These are phyloP conservation scores for Deilephila elpenor DNA, from an alignment of 2,888 invertebrate genomes.

Conservation along the genomic window DNA sequence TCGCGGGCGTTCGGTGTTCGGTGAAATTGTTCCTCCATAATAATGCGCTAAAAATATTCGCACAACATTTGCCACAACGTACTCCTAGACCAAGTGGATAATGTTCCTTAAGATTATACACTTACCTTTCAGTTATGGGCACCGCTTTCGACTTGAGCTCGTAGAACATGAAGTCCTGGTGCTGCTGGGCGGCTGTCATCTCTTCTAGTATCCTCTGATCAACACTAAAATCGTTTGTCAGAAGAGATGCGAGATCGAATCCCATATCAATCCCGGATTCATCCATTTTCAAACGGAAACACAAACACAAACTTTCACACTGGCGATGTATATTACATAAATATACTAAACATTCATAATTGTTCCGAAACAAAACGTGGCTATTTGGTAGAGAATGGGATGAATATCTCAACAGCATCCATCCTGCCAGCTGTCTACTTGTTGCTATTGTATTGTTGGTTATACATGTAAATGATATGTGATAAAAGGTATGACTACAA, in stretches of 20 bases:
- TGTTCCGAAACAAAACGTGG: constrained; percentile 63
- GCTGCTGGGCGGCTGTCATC: constrained; percentile 81
- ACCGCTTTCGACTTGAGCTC: constrained; percentile 86
- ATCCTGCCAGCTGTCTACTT: constrained; percentile 82
- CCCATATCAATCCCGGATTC: constrained; percentile 88
- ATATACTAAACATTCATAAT: constrained; percentile 56
- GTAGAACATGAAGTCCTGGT: constrained; percentile 86
- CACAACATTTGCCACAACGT: constrained; percentile 54
- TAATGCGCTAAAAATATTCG: constrained; percentile 79
- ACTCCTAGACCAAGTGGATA: constrained; percentile 27
- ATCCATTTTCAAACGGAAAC: constrained; percentile 80
- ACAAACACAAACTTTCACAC: constrained; percentile 73
- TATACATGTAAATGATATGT: constrained; percentile 59
- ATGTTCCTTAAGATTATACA: constrained; percentile 47
- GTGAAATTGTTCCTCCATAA: constrained; percentile 79
- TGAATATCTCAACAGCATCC: constrained; percentile 71
- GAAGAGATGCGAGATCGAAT: constrained; percentile 85
- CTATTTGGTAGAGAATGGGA: constrained; percentile 61
- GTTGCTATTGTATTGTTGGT: constrained; percentile 73
- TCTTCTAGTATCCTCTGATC: constrained; percentile 83
- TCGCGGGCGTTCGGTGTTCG: constrained; percentile 66
- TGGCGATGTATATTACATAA: constrained; percentile 52
- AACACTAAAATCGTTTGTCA: constrained; percentile 81
- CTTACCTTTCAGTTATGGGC: constrained; percentile 85
- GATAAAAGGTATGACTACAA: constrained; percentile 66